A percentile compares a stretch with the other conserved stretches of the same genome.
Conservation (phyloP, 2,113 vertebrate species). For the Corythornis vintsioides region DNA sequence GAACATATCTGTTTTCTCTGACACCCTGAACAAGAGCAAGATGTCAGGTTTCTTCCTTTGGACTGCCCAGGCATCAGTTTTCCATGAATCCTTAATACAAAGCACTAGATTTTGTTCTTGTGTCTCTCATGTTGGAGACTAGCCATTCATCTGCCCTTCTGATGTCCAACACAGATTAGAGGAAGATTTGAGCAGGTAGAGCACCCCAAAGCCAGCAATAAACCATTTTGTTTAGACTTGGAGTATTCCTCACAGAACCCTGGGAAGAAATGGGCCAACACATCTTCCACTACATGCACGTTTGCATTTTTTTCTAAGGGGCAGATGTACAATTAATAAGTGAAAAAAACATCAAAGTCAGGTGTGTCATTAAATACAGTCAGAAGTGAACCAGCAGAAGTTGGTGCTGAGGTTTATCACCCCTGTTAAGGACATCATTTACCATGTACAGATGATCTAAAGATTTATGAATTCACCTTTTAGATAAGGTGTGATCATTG, state of each 20-base stretch:
- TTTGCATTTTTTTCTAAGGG: neutral
- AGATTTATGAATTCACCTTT: neutral
- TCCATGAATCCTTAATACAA: neutral
- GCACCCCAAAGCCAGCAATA: neutral
- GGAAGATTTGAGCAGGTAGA: neutral
- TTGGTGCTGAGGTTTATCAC: neutral
- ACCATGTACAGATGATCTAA: neutral
- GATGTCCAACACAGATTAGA: neutral
- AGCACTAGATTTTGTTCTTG: neutral
- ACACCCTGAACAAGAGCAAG: neutral
- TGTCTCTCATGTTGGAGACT: neutral
- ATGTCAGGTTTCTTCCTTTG: neutral
- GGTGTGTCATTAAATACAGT: neutral
- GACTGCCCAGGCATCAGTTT: neutral
- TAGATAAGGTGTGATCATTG: neutral
- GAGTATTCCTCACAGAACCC: neutral
- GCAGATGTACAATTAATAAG: neutral
- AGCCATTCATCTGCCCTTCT: neutral
- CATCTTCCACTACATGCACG: neutral
- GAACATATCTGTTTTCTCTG: constrained; percentile 40
- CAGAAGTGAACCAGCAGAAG: neutral
- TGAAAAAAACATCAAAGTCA: neutral
- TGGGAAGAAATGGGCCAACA: neutral
- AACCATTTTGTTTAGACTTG: neutral
- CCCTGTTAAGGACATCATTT: neutral